Conservation (phyloP, 2,113 vertebrate genomes). For the Aspidoscelis tigris region DNA sequence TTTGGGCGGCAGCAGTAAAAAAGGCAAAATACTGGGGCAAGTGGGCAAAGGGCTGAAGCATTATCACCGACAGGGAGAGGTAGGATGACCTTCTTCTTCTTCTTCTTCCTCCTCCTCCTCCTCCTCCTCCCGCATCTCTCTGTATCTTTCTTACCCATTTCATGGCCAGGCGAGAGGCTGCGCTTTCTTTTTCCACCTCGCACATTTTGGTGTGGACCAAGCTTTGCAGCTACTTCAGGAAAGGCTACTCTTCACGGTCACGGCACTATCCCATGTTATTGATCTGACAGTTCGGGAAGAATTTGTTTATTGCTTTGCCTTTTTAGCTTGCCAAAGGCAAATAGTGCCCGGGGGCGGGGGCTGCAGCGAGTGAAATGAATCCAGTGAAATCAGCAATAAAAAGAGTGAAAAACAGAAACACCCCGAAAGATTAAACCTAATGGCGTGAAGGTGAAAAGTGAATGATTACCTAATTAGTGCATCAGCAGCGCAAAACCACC, state of each 20-base stretch:
- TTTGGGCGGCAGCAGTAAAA: constrained; percentile 82
- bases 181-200: neutral
- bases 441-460: too few species aligned
- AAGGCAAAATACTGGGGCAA: constrained; percentile 86
- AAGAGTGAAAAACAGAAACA: too few species aligned
- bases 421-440: too few species aligned
- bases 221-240: neutral
- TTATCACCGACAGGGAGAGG: constrained; percentile 66
- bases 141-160: neutral
- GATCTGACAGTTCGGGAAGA: too few species aligned
- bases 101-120: constrained; percentile 34
- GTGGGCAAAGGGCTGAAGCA: constrained; percentile 76
- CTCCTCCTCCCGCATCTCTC: accelerated
- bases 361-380: too few species aligned
- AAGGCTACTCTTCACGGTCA: neutral
- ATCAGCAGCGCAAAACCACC: too few species aligned
- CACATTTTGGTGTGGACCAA: neutral
- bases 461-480: neutral
- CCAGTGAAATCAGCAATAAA: neutral
- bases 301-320: too few species aligned
- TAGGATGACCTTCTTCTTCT: constrained; percentile 27
- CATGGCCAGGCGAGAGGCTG: neutral
- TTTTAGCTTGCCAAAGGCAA: too few species aligned
- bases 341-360: too few species aligned
- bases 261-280: neutral